phyloP scores from a whole-genome alignment of 35 echinoderm and acorn worm species.

The Eucidaris tribuloides region DNA sequence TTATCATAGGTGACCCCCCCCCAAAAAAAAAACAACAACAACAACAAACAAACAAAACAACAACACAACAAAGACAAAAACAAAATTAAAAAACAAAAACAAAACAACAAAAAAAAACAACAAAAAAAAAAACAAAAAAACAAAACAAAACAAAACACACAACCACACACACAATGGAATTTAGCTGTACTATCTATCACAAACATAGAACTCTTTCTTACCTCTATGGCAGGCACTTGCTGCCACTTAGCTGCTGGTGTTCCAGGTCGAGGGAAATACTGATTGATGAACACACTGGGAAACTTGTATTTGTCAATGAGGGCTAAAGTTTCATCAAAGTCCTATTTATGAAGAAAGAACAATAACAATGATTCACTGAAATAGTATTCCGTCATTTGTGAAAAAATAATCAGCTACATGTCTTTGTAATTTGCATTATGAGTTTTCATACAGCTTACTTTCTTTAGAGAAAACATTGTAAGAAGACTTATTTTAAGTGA shows the following conservation, averaged over 20 bases:
- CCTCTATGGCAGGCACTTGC: constrained; percentile 78
- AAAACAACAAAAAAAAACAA: too few relatives aligned
- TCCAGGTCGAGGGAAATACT: constrained; percentile 94
- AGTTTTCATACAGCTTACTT: background rate
- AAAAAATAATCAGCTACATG: too few relatives aligned
- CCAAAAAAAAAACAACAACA: too few relatives aligned
- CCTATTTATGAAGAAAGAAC: constrained; percentile 32
- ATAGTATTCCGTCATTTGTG: too few relatives aligned
- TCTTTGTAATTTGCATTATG: background rate
- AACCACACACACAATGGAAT: background rate
- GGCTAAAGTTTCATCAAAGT: constrained; percentile 81
- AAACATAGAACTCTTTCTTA: constrained; percentile 10
- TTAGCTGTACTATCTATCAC: background rate
- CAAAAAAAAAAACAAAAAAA: too few relatives aligned
- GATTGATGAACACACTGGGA: constrained; percentile 95
- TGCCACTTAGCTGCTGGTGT: constrained; percentile 95
- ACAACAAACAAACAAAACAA: too few relatives aligned
- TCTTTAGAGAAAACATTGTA: background rate
- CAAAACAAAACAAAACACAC: background rate
- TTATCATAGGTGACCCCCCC: too few relatives aligned
- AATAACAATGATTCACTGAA: background rate
- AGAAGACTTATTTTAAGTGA: background rate
- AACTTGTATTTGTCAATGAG: constrained; percentile 86
- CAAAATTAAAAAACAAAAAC: too few relatives aligned
- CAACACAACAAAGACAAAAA: too few relatives aligned